A percentile compares a stretch with the other conserved stretches of the same genome.
phyloP scores from a whole-genome alignment of 2,888 invertebrate species.

The Gymnosoma rotundatum region DNA sequence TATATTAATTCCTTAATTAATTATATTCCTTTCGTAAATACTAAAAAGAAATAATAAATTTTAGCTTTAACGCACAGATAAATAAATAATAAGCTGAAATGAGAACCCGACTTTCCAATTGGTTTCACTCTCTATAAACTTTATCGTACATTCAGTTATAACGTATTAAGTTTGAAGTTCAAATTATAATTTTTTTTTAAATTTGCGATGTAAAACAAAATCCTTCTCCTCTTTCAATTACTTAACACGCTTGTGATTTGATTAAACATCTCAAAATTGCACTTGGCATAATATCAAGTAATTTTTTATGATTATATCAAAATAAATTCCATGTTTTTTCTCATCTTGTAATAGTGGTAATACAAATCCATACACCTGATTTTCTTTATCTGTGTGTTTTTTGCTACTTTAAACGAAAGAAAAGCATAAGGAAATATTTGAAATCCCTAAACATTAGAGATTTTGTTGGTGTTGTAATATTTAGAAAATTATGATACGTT shows the following conservation, averaged over 20 bases:
- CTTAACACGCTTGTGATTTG: constrained; percentile 32
- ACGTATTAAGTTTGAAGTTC: too few species aligned
- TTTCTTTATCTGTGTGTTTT: constrained; percentile 10
- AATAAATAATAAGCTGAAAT: too few species aligned
- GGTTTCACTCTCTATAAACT: too few species aligned
- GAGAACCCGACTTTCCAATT: too few species aligned
- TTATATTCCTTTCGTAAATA: too few species aligned
- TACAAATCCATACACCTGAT: constrained; percentile 31
- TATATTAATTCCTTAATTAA: too few species aligned
- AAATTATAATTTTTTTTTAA: too few species aligned
- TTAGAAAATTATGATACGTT: constrained; percentile 47
- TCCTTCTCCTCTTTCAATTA: not conserved
- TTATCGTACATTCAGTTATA: too few species aligned
- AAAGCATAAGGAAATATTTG: constrained; percentile 20
- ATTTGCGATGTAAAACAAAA: too few species aligned
- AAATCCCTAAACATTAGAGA: constrained; percentile 55
- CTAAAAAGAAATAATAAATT: too few species aligned
- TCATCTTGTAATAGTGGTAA: constrained; percentile 25
- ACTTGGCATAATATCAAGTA: constrained; percentile 60
- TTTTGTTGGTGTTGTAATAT: constrained; percentile 1
- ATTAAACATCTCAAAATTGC: constrained; percentile 43
- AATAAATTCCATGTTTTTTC: constrained; percentile 15
- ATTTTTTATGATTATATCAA: constrained; percentile 56
- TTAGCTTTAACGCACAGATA: too few species aligned
- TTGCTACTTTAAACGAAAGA: not conserved